A percentile compares a stretch with the other conserved stretches of the same genome.
Conservation (phyloP, 2,888 invertebrate species). For the Lasioglossum pauxillum region DNA sequence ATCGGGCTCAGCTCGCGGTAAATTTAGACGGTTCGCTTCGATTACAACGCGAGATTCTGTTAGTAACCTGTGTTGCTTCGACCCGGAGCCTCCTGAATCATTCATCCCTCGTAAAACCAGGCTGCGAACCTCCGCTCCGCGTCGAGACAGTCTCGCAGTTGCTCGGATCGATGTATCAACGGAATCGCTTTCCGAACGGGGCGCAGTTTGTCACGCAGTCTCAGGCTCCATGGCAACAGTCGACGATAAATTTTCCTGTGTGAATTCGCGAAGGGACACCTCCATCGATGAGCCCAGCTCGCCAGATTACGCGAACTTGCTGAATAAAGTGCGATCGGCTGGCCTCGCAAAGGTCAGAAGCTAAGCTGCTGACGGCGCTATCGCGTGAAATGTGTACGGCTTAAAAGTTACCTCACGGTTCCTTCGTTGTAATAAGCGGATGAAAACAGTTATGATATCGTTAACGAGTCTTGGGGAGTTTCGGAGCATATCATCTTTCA, state of each 20-base stretch:
- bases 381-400: background rate
- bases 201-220: background rate
- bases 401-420: background rate
- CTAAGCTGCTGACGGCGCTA: background rate
- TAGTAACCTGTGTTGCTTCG: background rate
- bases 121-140: background rate
- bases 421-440: background rate
- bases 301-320: background rate
- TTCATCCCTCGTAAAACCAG: slow-evolving; percentile 3
- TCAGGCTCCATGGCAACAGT: background rate
- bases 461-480: background rate
- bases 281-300: background rate
- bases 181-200: background rate
- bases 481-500: background rate
- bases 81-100: background rate
- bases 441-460: background rate
- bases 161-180: slow-evolving; percentile 7
- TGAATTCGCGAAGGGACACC: background rate
- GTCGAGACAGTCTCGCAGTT: background rate
- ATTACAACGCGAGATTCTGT: background rate
- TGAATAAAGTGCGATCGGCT: background rate
- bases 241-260: background rate
- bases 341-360: background rate
- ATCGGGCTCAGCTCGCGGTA: background rate
- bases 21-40: background rate